phyloP scores from a whole-genome alignment of 1,140 invertebrate species.

The Teleopsis dalmanni region DNA sequence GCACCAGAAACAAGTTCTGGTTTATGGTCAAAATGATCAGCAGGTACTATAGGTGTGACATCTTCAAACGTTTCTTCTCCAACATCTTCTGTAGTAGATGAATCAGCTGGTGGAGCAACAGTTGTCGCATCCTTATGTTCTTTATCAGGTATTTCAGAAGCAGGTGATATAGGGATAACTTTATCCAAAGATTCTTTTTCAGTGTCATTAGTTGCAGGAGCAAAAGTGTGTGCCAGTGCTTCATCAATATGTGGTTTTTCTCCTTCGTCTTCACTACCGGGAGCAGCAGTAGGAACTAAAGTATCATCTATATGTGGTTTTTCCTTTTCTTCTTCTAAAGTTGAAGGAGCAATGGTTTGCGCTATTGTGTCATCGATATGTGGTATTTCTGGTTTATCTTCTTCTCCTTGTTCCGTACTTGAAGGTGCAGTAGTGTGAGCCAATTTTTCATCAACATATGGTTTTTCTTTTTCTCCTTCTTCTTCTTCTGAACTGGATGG shows the following conservation, averaged over 20 bases:
- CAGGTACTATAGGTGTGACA: neutral
- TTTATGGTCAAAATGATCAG: neutral
- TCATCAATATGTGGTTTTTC: slow-evolving; percentile 14
- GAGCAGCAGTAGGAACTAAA: slow-evolving; percentile 4
- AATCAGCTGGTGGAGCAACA: neutral
- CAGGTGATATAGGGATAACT: slow-evolving; percentile 16
- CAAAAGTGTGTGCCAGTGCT: slow-evolving; percentile 14
- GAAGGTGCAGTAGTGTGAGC: slow-evolving; percentile 1
- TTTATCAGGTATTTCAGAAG: neutral
- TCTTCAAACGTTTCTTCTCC: neutral
- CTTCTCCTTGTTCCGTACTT: neutral
- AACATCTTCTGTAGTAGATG: neutral
- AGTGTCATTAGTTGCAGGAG: slow-evolving; percentile 16
- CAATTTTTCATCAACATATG: neutral
- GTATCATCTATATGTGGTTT: neutral
- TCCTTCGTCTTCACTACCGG: slow-evolving; percentile 9
- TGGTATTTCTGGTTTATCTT: neutral
- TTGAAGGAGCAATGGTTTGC: neutral
- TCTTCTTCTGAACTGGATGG: neutral
- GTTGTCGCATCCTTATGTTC: neutral
- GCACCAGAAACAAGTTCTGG: neutral
- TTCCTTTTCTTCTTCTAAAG: neutral
- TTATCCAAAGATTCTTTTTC: slow-evolving; percentile 12
- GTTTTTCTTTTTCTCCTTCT: neutral
- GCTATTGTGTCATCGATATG: neutral